Conservation (phyloP, 53 echinoderm and acorn worm species). For the Holothuria leucospilota region DNA sequence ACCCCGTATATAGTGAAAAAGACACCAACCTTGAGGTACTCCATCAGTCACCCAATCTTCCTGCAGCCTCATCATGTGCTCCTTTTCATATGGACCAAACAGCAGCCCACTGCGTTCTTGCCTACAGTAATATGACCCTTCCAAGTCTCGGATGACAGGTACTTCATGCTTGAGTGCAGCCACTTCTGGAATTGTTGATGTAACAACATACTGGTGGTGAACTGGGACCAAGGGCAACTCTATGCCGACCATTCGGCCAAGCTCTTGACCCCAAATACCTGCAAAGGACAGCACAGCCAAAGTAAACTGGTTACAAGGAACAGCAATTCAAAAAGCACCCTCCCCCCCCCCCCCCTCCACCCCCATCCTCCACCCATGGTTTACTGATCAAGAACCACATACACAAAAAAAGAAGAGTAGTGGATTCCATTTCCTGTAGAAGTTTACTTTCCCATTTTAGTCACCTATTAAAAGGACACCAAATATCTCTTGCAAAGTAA, state of each 20-base stretch:
- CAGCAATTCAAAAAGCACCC: background rate
- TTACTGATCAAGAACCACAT: too few relatives aligned
- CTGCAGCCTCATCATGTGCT: constrained; percentile 87
- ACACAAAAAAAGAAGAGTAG: too few relatives aligned
- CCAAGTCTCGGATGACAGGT: constrained; percentile 92
- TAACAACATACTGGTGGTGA: constrained; percentile 96
- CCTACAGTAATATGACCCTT: constrained; percentile 93
- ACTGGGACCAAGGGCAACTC: constrained; percentile 88
- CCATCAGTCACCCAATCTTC: constrained; percentile 89
- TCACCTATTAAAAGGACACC: too few relatives aligned
- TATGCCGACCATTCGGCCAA: constrained; percentile 74
- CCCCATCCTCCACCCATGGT: too few relatives aligned
- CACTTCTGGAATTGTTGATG: constrained; percentile 95
- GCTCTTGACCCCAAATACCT: constrained; percentile 98
- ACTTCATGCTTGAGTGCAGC: constrained; percentile 79
- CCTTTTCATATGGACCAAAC: constrained; percentile 91
- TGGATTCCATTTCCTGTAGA: too few relatives aligned
- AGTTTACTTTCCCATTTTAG: too few relatives aligned
- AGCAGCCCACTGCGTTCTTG: constrained; percentile 92
- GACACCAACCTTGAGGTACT: constrained; percentile 80
- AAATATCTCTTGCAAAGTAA: too few relatives aligned
- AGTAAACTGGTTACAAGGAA: background rate
- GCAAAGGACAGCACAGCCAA: background rate
- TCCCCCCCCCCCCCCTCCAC: too few relatives aligned
- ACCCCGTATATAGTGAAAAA: too few relatives aligned